phyloP scores from a whole-genome alignment of 2,888 invertebrate genomes.

The Prenolepis imparis region DNA sequence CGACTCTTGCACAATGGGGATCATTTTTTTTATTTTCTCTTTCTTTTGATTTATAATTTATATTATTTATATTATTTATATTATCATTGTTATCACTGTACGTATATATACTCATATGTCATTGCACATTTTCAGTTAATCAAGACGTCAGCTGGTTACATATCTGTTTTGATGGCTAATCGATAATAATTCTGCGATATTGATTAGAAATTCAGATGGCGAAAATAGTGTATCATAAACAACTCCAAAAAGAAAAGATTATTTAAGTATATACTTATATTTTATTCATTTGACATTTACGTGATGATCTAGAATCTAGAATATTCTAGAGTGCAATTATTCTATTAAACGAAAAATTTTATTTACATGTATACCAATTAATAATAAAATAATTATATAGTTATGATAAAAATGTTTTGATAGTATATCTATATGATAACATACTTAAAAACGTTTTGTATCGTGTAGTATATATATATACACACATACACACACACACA shows the following conservation, averaged over 20 bases:
- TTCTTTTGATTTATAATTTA: not conserved
- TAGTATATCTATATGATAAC: not conserved
- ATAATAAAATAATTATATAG: not conserved
- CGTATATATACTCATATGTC: not conserved
- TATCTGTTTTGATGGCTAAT: slow-evolving; percentile 44
- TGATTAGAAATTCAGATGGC: not conserved
- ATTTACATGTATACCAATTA: not conserved
- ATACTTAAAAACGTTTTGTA: not conserved
- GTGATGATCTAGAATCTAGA: not conserved
- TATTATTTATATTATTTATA: too few relatives aligned
- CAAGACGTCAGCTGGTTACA: slow-evolving; percentile 50
- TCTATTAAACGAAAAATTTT: not conserved
- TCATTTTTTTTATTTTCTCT: not conserved
- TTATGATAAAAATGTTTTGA: not conserved
- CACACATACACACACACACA: too few relatives aligned
- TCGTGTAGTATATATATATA: not conserved
- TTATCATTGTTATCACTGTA: not conserved
- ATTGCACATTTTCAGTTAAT: slow-evolving; percentile 41
- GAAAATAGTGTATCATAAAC: not conserved
- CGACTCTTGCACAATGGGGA: not conserved
- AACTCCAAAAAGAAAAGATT: not conserved
- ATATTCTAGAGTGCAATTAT: not conserved
- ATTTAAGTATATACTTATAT: not conserved
- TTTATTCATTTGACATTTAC: not conserved
- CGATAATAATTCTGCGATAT: slow-evolving; percentile 11